Evolutionary conservation across 1,140 invertebrate genomes (phyloP).

Genomic region (Panagrolaimus sp.): DNA sequence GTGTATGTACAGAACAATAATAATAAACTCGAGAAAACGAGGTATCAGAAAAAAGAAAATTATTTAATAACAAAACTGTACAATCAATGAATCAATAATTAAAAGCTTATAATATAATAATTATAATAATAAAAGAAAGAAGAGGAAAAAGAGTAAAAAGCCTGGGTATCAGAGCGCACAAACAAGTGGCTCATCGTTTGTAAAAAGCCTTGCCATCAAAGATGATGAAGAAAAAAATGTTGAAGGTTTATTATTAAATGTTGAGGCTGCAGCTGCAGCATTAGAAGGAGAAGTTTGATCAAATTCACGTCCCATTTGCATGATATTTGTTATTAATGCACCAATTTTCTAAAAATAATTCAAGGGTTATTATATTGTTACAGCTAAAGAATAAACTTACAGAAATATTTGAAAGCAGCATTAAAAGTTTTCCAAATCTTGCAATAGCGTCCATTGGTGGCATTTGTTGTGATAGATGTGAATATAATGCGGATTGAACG

Average conservation of each 20-base stretch:
- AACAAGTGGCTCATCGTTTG: constrained; percentile 3
- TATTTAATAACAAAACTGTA: no score
- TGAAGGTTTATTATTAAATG: background rate
- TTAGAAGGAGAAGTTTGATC: background rate
- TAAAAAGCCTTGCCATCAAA: background rate
- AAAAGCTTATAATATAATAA: no score
- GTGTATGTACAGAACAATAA: no score
- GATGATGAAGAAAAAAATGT: background rate
- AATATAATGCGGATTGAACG: constrained; percentile 50
- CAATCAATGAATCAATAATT: no score
- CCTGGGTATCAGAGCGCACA: background rate
- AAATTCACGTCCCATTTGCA: constrained; percentile 21
- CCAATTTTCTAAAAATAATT: constrained; percentile 28
- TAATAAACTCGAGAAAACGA: no score
- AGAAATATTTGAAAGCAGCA: constrained; percentile 48
- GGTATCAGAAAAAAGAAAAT: no score
- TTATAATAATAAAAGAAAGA: no score
- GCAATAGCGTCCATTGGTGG: constrained; percentile 34
- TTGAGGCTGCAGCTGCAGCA: background rate
- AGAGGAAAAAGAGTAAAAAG: no score
- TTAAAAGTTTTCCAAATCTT: constrained; percentile 45
- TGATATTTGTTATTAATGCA: constrained; percentile 20
- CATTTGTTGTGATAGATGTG: constrained; percentile 35
- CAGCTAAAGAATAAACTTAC: constrained; percentile 23
- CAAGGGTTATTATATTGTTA: constrained; percentile 14